Percentiles rank a stretch among this genome's conserved stretches.
Conservation (phyloP, 1,140 invertebrate species). For the Paralvinella palmiformis region DNA sequence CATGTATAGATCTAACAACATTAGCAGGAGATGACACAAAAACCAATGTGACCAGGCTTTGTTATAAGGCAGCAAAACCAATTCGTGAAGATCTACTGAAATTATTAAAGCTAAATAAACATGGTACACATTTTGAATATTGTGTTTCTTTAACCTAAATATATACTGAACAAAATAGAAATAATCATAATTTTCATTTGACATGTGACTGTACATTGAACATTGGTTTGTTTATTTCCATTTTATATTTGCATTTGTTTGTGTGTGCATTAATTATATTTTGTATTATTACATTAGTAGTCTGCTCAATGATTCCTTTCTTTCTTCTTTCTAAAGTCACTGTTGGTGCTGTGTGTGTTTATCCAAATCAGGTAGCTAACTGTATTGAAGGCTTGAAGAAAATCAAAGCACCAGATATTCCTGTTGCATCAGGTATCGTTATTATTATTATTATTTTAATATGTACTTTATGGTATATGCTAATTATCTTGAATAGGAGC, state of each 20-base stretch:
- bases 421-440: slow-evolving; percentile 68
- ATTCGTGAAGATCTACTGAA: slow-evolving; percentile 51
- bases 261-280: too few relatives aligned
- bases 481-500: too few relatives aligned
- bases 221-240: too few relatives aligned
- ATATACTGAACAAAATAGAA: not conserved
- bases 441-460: slow-evolving; percentile 15
- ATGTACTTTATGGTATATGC: too few relatives aligned
- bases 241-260: too few relatives aligned
- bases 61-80: slow-evolving; percentile 66
- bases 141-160: not conserved
- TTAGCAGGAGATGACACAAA: slow-evolving; percentile 79
- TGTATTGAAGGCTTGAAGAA: slow-evolving; percentile 56
- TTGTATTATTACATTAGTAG: too few relatives aligned
- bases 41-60: slow-evolving; percentile 72
- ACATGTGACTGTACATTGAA: too few relatives aligned
- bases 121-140: slow-evolving; percentile 22
- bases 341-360: slow-evolving; percentile 86
- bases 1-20: slow-evolving; percentile 87
- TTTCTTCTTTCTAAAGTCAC: too few relatives aligned
- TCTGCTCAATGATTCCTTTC: too few relatives aligned
- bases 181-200: not conserved
- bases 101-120: slow-evolving; percentile 39
- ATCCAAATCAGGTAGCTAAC: slow-evolving; percentile 74
- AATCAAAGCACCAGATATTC: slow-evolving; percentile 57